Conservation (phyloP, 2,888 invertebrate species). For the Cosmia trapezina region DNA sequence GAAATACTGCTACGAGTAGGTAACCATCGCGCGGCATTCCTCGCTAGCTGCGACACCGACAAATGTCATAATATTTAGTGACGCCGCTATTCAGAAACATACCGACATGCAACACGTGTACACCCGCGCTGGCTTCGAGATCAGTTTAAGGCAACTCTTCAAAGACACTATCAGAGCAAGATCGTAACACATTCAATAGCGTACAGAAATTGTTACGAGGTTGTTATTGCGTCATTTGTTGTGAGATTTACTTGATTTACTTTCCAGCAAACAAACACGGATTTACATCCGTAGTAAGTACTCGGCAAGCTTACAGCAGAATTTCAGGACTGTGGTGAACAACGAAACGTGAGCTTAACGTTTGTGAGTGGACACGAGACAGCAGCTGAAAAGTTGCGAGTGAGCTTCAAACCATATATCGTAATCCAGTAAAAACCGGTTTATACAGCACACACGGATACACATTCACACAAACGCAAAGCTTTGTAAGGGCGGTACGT, state of each 20-base stretch:
- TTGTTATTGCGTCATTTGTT: too few species aligned
- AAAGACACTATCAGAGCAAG: background rate
- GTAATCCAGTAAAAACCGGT: background rate
- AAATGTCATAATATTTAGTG: conserved; percentile 82
- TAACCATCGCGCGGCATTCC: conserved; percentile 64
- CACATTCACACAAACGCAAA: background rate
- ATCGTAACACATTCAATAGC: background rate
- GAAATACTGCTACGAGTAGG: conserved; percentile 59
- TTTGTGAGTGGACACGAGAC: background rate
- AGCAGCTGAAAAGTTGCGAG: background rate
- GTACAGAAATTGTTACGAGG: background rate
- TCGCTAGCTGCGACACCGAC: conserved; percentile 71
- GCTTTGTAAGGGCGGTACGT: background rate
- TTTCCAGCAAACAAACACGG: background rate
- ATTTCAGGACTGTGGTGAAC: background rate
- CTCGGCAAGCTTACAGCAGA: too few species aligned
- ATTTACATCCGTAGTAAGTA: background rate
- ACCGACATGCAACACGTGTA: conserved; percentile 37
- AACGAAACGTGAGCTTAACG: background rate
- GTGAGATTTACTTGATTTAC: background rate
- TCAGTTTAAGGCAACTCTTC: background rate
- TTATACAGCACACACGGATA: background rate
- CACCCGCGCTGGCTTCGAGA: background rate
- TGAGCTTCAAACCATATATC: background rate
- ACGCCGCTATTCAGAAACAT: conserved; percentile 31